A percentile compares a stretch with the other conserved stretches of the same genome.
These are phyloP conservation scores for Apamea crenata DNA, from an alignment of 2,888 invertebrate genomes.

Conservation along the genomic window DNA sequence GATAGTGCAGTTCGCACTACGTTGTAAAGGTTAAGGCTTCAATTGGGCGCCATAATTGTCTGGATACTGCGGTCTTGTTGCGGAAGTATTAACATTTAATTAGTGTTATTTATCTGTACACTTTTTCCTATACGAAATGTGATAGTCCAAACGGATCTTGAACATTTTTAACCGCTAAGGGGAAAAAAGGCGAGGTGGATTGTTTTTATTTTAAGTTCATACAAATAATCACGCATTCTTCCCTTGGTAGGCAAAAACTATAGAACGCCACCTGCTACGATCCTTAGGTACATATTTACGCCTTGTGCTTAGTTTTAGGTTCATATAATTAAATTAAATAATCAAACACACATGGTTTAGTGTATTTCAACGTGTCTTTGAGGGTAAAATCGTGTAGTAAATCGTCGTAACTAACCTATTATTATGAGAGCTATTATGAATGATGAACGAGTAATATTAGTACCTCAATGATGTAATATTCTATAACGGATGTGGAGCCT, in stretches of 20 bases:
- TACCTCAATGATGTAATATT: conserved; percentile 19
- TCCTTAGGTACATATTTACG: neutral
- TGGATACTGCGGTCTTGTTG: conserved; percentile 23
- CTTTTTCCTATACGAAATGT: conserved; percentile 14
- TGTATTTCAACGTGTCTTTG: neutral
- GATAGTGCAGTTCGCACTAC: conserved; percentile 36
- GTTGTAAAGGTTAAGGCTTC: conserved; percentile 61
- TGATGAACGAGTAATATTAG: too few relatives aligned
- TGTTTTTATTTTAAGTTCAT: neutral
- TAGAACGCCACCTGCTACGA: neutral
- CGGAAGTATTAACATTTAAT: conserved; percentile 53
- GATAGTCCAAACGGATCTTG: neutral
- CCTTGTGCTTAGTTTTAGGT: neutral
- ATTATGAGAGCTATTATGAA: neutral
- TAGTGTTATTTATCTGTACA: conserved; percentile 13
- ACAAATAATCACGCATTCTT: neutral
- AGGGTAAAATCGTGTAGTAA: conserved; percentile 1
- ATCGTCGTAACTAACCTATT: neutral
- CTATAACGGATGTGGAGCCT: neutral
- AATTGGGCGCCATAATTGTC: conserved; percentile 50
- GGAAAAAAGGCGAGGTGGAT: neutral
- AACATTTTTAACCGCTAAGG: neutral
- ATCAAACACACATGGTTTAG: neutral
- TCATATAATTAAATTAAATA: too few relatives aligned
- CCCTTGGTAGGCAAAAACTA: neutral